Evolutionary conservation across 2,797 vertebrate species (phyloP), one percentile per base, ranked within the genome.

Genomic region (Pelobates cultripes): DNA sequence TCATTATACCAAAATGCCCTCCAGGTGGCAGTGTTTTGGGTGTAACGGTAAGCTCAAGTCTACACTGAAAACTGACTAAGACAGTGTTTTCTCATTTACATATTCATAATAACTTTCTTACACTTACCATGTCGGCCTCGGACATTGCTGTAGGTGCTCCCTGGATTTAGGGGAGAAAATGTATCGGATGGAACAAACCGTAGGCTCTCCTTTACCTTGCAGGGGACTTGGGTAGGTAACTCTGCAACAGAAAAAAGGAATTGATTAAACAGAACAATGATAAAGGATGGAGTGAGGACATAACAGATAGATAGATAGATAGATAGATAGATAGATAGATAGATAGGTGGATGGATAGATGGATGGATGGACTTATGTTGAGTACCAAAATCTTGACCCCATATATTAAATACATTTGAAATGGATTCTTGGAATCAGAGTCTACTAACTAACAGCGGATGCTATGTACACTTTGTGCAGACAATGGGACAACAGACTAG

Each of bases 41-140:
- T 12, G 47, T 4, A 17, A 9, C 64, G 47, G 47, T 10, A 51
- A 51, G 47, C 47, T 5, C 10, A 3, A 51, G 5, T 10, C 10
- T 68, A 60, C 28, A 72, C 7, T 78, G 55, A 47, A 71, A 71
- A 13, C 68, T 71, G 55, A 17, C 14, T 40, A 42, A 55, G 53
- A 3, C 14, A 79, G n/a, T 13, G 17, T n/a, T 28, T 68, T 5
- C 12, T 3, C 53, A 6, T 69, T 5, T 41, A 17, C 66, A 51
- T 3, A 28, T 40, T 7, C 53, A 7, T 4, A 44, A 47, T 69
- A 3, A 4, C 45, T 15, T 43, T 4, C 17, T 0, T 40, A n/a
- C 17, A 7, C 86, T 87, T 73, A 90, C 90, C 88, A 0, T 28
- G 40, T 76, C 86, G 7, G n/a, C 84, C 75, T 41, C 78, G 77